Base-by-base conservation (phyloP, 2,113 vertebrate genomes). In the Arizona elegans region DNA sequence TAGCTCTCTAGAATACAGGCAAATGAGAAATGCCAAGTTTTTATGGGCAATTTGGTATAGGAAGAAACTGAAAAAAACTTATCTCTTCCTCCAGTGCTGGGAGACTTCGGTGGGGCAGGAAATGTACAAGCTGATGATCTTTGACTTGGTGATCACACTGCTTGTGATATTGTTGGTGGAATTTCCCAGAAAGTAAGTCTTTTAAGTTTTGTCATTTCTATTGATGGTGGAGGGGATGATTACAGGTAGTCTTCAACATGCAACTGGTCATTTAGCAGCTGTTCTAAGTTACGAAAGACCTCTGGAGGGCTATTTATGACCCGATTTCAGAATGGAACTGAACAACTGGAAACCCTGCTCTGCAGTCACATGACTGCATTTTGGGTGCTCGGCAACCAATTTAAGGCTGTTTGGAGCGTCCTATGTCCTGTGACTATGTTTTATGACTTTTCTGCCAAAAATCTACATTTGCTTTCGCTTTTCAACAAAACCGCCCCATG, bases 111-210 rank as follows among this genome's bases (percentile, higher is more conserved):
- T 99, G 23, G 99, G 99, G 10, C 98, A 98, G 96, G 99, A 99
- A 95, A 99, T 99, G 99, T 99, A 99, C 97, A 99, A 98, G 93
- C 97, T 99, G 50, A 95, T 98, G 1, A 90, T 99, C 43, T 99
- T 99, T 38, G 98, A 99, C 93, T 96, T 99, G 91, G 95, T 99
- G 87, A 97, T 97, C n/a, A 97, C 94, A n/a, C 33, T 99, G 3
- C 97, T 96, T 0, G 62, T 98, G 33, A 96, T 96, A 15, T 21
- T 98, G 43, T 94, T 99, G 93, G 93, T 98, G 65, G 98, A 98
- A 94, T 98, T 98, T 95, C 98, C 99, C 53, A 98, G 98, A 87
- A 98, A 98, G 99, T 99, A 94, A 95, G 95, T 93, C 9, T 50
- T 56, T 62, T 81, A 5, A 3, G 21, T 26, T 13, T 23, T n/a